Base-by-base conservation (phyloP, 2,797 vertebrate species). In the Siniperca undulata region DNA sequence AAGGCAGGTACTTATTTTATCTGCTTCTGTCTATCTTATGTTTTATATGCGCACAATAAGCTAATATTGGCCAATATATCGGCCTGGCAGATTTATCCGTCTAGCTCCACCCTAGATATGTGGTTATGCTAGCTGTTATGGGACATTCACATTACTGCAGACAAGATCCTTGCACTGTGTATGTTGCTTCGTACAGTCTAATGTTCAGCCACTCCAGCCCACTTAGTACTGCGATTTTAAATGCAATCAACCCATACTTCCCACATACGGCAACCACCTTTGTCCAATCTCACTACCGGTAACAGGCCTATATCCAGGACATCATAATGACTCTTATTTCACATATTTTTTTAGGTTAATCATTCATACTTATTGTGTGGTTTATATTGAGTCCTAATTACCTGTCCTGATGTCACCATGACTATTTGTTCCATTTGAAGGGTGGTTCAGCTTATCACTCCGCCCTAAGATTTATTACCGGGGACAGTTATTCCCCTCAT, bases 351-450 rank as follows among this genome's bases (percentile, higher is more conserved):
- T 20, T 11, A 30, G 34, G 5, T 36, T n/a, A 30, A 19, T 60
- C 5, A 4, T 53, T 66, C 44, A 38, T 40, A 36, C 14, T 50
- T 52, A 27, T 38, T 68, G 24, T 69, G 24, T 55, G 12, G 42
- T 74, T 72, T 42, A 1, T 59, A 40, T 22, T 62, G 7, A 79
- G 30, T 56, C 62, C 12, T 46, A 20, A 46, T 55, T 42, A 67
- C 27, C n/a, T 42, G 2, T 53, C 46, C 20, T 22, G 9, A 14
- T 34, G 44, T 66, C 36, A 17, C 19, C 2, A 0, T 60, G 24
- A 64, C 59, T 19, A 27, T 48, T 61, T 61, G 3, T 11, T 55
- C 17, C 0, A 38, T 58, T 64, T 19, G 6, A 71, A 46, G 8
- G 56, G 1, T 58, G 38, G 27, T 46, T 46, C 14, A 46, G 36